Conservation (phyloP, 92 coral and sea anemone genomes). For the Zoanthus solanderi region DNA sequence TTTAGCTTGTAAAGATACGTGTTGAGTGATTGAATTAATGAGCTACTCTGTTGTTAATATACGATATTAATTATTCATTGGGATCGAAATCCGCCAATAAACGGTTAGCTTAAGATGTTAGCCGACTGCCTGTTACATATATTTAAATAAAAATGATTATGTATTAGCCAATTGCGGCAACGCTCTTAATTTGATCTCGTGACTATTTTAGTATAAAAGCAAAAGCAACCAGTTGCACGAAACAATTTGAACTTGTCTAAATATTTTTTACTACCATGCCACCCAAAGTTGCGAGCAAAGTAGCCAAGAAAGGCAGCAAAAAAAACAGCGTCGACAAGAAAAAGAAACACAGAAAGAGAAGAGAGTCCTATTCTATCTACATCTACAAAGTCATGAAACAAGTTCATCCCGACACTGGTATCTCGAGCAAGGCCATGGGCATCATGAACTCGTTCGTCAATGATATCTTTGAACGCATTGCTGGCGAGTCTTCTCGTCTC, state of each 20-base stretch:
- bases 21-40: neutral
- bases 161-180: neutral
- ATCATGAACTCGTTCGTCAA: conserved; percentile 53
- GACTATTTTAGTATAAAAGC: conserved; percentile 17
- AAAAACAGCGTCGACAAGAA: conserved; percentile 36
- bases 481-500: no score
- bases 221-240: conserved; percentile 24
- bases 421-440: conserved; percentile 55
- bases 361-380: conserved; percentile 40
- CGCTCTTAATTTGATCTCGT: conserved; percentile 21
- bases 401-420: conserved; percentile 82
- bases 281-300: conserved; percentile 42
- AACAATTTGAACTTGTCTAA: conserved; percentile 28
- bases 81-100: conserved; percentile 36
- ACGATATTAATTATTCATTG: conserved; percentile 22
- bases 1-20: conserved; percentile 5
- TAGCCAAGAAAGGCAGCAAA: conserved; percentile 33
- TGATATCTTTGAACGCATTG: no score
- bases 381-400: conserved; percentile 12
- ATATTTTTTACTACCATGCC: conserved; percentile 15
- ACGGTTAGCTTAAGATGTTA: conserved; percentile 7
- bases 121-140: conserved; percentile 26
- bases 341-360: conserved; percentile 34
- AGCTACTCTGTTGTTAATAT: conserved; percentile 8
- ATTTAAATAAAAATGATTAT: neutral